phyloP scores from a whole-genome alignment of 2,797 vertebrate species.

The Fistularia tabacaria region DNA sequence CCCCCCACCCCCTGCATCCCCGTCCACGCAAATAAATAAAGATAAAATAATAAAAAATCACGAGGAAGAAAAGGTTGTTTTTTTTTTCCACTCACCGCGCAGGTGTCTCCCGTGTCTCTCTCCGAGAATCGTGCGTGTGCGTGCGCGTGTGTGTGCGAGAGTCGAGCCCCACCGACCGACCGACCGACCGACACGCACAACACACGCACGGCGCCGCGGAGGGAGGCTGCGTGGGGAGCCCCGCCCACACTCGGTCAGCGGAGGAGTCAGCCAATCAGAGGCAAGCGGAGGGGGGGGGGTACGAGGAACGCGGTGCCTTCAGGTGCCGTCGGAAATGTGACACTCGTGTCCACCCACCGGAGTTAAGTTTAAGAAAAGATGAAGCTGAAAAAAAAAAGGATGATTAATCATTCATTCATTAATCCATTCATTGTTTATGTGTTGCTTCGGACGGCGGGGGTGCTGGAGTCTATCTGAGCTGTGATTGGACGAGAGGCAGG shows the following conservation, averaged over 20 bases:
- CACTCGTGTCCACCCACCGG: fast-evolving
- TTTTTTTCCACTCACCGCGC: conserved; percentile 60
- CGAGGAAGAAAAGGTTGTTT: too few relatives aligned
- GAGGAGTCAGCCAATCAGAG: conserved; percentile 51
- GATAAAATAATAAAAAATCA: neutral
- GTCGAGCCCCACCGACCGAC: conserved; percentile 44
- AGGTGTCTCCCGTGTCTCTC: conserved; percentile 31
- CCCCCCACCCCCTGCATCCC: too few relatives aligned
- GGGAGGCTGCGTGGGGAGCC: conserved; percentile 10
- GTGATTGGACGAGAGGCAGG: too few relatives aligned
- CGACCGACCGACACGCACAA: conserved; percentile 18
- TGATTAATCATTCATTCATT: too few relatives aligned
- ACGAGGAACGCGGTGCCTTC: conserved; percentile 30
- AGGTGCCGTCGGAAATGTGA: conserved; percentile 12
- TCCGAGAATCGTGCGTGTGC: conserved; percentile 1
- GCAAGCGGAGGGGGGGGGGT: conserved; percentile 4
- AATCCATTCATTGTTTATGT: too few relatives aligned
- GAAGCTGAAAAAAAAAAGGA: too few relatives aligned
- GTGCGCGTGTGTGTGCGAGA: conserved; percentile 21
- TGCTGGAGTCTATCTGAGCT: too few relatives aligned
- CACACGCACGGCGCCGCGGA: conserved; percentile 44
- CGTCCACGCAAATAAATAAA: neutral
- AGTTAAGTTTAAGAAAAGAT: too few relatives aligned
- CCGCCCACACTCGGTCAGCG: conserved; percentile 43
- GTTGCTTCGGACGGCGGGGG: too few relatives aligned